phyloP scores from a whole-genome alignment of 2,888 invertebrate genomes.

The Strigamia crassipes region DNA sequence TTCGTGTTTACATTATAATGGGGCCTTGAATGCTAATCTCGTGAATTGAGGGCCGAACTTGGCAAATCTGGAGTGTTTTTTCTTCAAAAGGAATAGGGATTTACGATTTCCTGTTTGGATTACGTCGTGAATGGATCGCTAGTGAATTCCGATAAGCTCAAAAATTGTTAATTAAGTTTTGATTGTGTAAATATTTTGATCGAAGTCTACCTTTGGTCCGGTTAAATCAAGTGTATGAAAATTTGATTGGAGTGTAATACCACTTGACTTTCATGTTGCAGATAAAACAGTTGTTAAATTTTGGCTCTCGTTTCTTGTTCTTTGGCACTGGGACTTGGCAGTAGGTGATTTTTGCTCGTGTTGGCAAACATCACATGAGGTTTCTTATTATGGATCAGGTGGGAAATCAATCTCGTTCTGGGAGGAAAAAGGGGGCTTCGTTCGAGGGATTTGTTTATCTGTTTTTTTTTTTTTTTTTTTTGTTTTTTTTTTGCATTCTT shows the following conservation, averaged over 20 bases:
- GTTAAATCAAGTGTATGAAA: background rate
- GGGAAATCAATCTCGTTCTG: constrained; percentile 16
- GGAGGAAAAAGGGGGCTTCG: constrained; percentile 7
- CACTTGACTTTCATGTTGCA: background rate
- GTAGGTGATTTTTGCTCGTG: background rate
- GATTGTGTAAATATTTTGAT: background rate
- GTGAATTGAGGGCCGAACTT: background rate
- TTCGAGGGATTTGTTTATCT: constrained; percentile 1
- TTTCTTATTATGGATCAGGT: constrained; percentile 37
- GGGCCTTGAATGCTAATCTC: constrained; percentile 14
- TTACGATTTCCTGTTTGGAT: constrained; percentile 32
- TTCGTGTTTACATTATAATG: background rate
- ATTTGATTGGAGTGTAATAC: background rate
- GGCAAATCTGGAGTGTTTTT: background rate
- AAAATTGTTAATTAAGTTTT: constrained; percentile 9
- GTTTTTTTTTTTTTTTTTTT: too few species aligned
- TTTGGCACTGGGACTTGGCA: background rate
- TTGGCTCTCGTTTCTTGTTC: background rate
- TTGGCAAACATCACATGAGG: constrained; percentile 20
- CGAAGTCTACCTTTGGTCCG: background rate
- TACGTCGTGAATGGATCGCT: background rate
- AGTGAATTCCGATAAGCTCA: background rate
- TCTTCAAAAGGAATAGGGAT: background rate
- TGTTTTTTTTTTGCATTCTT: background rate
- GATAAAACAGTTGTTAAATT: constrained; percentile 13